Conservation (phyloP, 92 coral and sea anemone species). For the Zoanthus gigantus region DNA sequence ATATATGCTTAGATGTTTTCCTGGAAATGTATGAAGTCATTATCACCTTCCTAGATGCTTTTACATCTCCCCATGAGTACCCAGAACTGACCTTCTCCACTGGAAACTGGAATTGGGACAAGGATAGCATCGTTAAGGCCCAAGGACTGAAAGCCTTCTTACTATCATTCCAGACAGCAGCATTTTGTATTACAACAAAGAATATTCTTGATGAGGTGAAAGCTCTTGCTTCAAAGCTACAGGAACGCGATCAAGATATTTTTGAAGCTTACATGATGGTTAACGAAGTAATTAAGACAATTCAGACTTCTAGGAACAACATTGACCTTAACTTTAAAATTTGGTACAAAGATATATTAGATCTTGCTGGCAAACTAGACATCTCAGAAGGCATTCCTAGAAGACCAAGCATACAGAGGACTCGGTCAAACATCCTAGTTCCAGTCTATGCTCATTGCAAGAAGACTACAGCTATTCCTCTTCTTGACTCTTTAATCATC, state of each 20-base stretch:
- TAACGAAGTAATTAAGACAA: slow-evolving; percentile 38
- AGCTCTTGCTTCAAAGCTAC: slow-evolving; percentile 64
- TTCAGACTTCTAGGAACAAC: too few relatives aligned
- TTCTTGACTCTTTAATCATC: too few relatives aligned
- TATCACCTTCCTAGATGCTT: slow-evolving; percentile 47
- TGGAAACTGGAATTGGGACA: slow-evolving; percentile 63
- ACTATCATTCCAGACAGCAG: slow-evolving; percentile 46
- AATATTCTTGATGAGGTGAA: slow-evolving; percentile 58
- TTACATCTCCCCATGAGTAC: slow-evolving; percentile 47
- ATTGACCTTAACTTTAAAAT: too few relatives aligned
- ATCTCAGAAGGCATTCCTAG: too few relatives aligned
- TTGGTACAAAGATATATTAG: too few relatives aligned
- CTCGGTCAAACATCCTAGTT: too few relatives aligned
- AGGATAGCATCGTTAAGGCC: slow-evolving; percentile 54
- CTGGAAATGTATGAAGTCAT: slow-evolving; percentile 59
- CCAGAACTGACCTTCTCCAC: slow-evolving; percentile 27
- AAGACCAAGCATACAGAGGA: too few relatives aligned
- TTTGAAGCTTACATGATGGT: slow-evolving; percentile 62
- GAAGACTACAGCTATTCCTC: too few relatives aligned
- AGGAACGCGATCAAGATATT: slow-evolving; percentile 64
- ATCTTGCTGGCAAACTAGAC: too few relatives aligned
- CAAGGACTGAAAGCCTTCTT: slow-evolving; percentile 46
- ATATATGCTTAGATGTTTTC: slow-evolving; percentile 45
- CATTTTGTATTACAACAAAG: slow-evolving; percentile 49
- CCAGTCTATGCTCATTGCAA: too few relatives aligned